Conservation (phyloP, 2,888 invertebrate species). For the Melinaea menophilus region DNA sequence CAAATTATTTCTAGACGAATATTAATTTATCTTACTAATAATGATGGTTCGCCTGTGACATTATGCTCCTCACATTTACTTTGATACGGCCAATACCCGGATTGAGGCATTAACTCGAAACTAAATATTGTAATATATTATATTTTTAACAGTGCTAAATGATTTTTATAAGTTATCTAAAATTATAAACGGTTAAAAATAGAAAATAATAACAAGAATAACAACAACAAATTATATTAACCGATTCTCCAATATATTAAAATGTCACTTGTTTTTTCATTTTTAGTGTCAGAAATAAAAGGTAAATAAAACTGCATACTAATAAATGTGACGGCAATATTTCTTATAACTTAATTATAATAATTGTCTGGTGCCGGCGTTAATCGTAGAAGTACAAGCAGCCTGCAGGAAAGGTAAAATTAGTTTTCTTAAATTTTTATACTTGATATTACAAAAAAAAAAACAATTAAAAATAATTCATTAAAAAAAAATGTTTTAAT, state of each 20-base stretch:
- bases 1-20: background rate
- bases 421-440: too few species aligned
- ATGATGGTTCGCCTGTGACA: slow-evolving; percentile 34
- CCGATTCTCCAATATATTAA: background rate
- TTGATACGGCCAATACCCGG: slow-evolving; percentile 56
- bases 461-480: too few species aligned
- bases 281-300: background rate
- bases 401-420: too few species aligned
- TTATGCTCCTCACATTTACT: slow-evolving; percentile 35
- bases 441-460: too few species aligned
- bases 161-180: background rate
- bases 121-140: background rate
- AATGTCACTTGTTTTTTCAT: background rate
- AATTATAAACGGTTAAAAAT: slow-evolving; percentile 2
- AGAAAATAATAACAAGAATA: slow-evolving; percentile 2
- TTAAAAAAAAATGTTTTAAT: too few species aligned
- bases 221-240: background rate
- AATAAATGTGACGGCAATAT: too few species aligned
- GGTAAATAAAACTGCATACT: too few species aligned
- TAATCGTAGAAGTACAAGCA: too few species aligned
- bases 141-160: background rate
- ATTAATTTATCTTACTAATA: slow-evolving; percentile 35
- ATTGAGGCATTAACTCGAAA: slow-evolving; percentile 49
- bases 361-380: too few species aligned
- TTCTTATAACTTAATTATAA: too few species aligned